phyloP scores from a whole-genome alignment of 2,888 invertebrate species.

The Xanthorhoe designata region DNA sequence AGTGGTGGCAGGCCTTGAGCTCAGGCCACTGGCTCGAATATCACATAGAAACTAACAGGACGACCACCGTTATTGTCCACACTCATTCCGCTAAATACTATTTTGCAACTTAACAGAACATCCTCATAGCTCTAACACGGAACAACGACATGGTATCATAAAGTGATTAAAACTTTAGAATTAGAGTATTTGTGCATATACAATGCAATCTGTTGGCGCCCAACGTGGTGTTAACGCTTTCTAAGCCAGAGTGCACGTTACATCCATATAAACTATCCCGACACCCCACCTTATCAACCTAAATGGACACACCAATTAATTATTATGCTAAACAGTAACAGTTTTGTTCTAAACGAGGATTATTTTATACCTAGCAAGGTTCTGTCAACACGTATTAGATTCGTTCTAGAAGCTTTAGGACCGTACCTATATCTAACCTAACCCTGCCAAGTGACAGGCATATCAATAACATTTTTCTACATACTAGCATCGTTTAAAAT shows the following conservation, averaged over 20 bases:
- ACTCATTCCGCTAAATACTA: slow-evolving; percentile 74
- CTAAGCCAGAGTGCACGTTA: slow-evolving; percentile 44
- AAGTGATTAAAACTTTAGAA: slow-evolving; percentile 64
- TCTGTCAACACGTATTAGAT: slow-evolving; percentile 66
- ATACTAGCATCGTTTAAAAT: slow-evolving; percentile 82
- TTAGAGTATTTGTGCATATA: slow-evolving; percentile 78
- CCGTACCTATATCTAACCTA: slow-evolving; percentile 64
- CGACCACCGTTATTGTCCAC: slow-evolving; percentile 81
- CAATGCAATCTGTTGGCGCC: slow-evolving; percentile 54
- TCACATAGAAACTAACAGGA: slow-evolving; percentile 69
- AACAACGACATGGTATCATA: slow-evolving; percentile 68
- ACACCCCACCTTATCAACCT: slow-evolving; percentile 50
- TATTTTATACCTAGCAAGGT: slow-evolving; percentile 58
- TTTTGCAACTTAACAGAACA: slow-evolving; percentile 71
- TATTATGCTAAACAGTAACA: slow-evolving; percentile 70
- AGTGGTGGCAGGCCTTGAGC: slow-evolving; percentile 62
- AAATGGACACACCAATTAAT: slow-evolving; percentile 68
- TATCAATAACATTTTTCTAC: slow-evolving; percentile 55
- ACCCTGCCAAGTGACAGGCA: slow-evolving; percentile 62
- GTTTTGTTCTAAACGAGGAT: slow-evolving; percentile 72
- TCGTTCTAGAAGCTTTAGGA: slow-evolving; percentile 78
- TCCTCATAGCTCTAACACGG: slow-evolving; percentile 52
- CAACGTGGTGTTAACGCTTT: slow-evolving; percentile 38
- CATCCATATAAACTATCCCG: slow-evolving; percentile 32
- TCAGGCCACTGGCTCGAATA: slow-evolving; percentile 59